Conservation (phyloP, 1,140 invertebrate genomes). For the Cecropterus lyciades region DNA sequence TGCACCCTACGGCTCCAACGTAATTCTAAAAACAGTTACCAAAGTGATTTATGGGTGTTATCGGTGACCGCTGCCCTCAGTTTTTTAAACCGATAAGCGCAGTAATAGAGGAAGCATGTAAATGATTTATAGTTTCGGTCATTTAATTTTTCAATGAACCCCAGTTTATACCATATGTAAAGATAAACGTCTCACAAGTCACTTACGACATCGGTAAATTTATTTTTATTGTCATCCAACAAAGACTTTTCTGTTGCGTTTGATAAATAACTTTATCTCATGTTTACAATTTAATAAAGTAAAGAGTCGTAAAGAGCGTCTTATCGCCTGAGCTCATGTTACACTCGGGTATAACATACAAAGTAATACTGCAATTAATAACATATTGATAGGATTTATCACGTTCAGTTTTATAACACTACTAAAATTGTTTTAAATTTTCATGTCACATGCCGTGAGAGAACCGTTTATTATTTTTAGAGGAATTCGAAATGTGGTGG, state of each 20-base stretch:
- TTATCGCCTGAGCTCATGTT: constrained; percentile 23
- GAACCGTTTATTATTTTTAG: too few species aligned
- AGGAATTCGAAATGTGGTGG: too few species aligned
- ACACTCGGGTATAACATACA: constrained; percentile 28
- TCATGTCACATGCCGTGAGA: neutral
- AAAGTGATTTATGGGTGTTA: constrained; percentile 70
- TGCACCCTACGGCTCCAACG: constrained; percentile 20
- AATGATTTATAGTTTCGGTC: constrained; percentile 62
- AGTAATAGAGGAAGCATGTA: constrained; percentile 66
- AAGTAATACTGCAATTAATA: constrained; percentile 31
- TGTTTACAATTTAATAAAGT: constrained; percentile 37
- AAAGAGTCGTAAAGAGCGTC: constrained; percentile 29
- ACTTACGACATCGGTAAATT: constrained; percentile 39
- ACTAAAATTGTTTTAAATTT: neutral
- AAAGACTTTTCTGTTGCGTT: constrained; percentile 42
- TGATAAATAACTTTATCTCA: constrained; percentile 44
- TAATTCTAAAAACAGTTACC: constrained; percentile 59
- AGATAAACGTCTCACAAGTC: constrained; percentile 45
- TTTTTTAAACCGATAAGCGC: constrained; percentile 64
- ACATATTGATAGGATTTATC: constrained; percentile 28
- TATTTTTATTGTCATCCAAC: constrained; percentile 46
- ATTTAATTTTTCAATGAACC: constrained; percentile 69
- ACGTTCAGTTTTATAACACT: neutral
- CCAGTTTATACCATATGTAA: constrained; percentile 49
- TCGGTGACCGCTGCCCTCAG: constrained; percentile 58